A percentile compares a stretch with the other conserved stretches of the same genome.
phyloP scores from a whole-genome alignment of 2,888 invertebrate species.

The Metallyticus violacea region DNA sequence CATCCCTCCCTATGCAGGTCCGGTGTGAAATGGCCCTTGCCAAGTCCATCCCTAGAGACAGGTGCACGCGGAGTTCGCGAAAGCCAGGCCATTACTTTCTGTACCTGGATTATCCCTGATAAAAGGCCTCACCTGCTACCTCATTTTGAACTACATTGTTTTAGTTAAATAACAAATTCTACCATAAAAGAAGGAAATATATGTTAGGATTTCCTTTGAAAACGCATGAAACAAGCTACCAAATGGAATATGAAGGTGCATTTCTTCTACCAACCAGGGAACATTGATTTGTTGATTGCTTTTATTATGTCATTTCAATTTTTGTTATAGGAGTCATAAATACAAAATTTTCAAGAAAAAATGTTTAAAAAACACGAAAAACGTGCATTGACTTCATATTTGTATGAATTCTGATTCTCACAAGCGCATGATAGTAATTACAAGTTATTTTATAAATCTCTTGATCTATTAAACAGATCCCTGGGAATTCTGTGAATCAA shows the following conservation, averaged over 20 bases:
- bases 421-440: too few relatives aligned
- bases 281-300: too few relatives aligned
- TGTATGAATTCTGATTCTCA: too few relatives aligned
- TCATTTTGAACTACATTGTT: not conserved
- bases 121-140: not conserved
- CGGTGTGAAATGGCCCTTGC: not conserved
- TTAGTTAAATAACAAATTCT: not conserved
- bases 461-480: too few relatives aligned
- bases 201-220: not conserved
- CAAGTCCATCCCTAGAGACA: not conserved
- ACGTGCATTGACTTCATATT: too few relatives aligned
- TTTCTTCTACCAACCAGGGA: not conserved
- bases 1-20: not conserved
- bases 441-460: too few relatives aligned
- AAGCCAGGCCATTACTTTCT: not conserved
- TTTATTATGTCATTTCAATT: too few relatives aligned
- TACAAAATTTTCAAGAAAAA: too few relatives aligned
- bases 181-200: not conserved
- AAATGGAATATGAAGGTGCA: not conserved
- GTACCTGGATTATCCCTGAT: not conserved
- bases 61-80: not conserved
- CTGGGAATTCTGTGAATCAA: too few relatives aligned
- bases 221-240: not conserved
- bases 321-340: too few relatives aligned
- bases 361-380: too few relatives aligned